Evolutionary conservation across 2,113 vertebrate genomes (phyloP).

Genomic region (Indicator indicator): DNA sequence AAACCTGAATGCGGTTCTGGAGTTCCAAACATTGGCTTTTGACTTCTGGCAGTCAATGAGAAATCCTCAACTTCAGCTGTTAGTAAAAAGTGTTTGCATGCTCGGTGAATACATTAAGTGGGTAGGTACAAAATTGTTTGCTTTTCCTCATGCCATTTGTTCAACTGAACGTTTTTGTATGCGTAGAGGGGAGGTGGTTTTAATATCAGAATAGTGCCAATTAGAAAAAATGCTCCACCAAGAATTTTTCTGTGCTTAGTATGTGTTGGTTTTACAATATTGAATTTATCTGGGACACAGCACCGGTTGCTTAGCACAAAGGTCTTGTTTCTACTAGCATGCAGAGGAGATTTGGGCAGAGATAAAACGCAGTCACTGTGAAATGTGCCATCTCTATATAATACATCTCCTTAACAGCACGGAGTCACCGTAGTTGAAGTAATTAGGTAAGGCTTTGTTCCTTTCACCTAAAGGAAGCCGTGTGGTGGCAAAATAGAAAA

Average conservation of each 20-base stretch:
- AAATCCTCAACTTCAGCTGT: background rate
- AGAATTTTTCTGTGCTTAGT: background rate
- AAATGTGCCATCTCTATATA: slow-evolving; percentile 11
- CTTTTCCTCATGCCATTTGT: background rate
- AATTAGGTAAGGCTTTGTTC: slow-evolving; percentile 51
- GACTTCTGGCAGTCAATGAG: background rate
- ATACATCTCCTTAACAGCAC: slow-evolving; percentile 22
- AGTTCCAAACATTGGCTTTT: background rate
- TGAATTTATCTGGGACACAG: background rate
- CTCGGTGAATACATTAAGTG: background rate
- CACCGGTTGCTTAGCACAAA: background rate
- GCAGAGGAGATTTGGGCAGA: background rate
- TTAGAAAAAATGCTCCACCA: background rate
- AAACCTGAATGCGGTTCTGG: fast-evolving
- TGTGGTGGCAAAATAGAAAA: background rate
- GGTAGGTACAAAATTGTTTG: background rate
- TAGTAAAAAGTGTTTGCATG: background rate
- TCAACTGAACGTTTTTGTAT: background rate
- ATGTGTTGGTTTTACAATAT: background rate
- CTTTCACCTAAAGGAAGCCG: slow-evolving; percentile 44
- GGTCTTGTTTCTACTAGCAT: background rate
- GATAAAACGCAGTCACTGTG: slow-evolving; percentile 12
- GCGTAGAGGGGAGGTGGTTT: background rate
- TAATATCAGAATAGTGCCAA: background rate
- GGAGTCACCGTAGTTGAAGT: slow-evolving; percentile 14